These are phyloP conservation scores for Eilema caniola DNA, from an alignment of 2,888 invertebrate genomes.

Conservation along the genomic window DNA sequence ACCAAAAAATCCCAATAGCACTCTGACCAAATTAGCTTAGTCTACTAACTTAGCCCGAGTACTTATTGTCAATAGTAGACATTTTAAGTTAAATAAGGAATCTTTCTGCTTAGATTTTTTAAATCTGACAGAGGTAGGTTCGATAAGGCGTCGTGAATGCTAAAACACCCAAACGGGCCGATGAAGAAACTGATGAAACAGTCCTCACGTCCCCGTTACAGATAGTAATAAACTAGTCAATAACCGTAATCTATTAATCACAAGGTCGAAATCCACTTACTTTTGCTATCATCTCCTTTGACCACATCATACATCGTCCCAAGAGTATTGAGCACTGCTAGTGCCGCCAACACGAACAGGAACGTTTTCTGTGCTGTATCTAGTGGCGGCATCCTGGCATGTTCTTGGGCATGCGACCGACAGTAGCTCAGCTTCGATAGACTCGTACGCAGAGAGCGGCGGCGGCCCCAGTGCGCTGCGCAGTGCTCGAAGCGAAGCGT, in stretches of 20 bases:
- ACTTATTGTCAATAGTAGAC: too few relatives aligned
- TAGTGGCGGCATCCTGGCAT: conserved; percentile 43
- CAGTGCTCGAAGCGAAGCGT: conserved; percentile 67
- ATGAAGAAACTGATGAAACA: neutral
- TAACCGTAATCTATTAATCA: neutral
- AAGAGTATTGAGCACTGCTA: conserved; percentile 56
- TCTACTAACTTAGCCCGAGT: too few relatives aligned
- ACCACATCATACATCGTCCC: conserved; percentile 65
- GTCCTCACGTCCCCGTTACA: neutral
- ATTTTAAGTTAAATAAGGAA: too few relatives aligned
- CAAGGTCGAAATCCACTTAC: conserved; percentile 46
- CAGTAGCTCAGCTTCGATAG: conserved; percentile 61
- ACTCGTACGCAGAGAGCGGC: conserved; percentile 49
- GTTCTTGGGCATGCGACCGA: conserved; percentile 56
- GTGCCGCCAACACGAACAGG: conserved; percentile 42
- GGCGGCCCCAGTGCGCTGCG: conserved; percentile 56
- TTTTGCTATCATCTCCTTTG: conserved; percentile 53
- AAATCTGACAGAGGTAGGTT: too few relatives aligned
- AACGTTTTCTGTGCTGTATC: conserved; percentile 56
- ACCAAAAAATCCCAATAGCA: too few relatives aligned
- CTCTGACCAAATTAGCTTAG: too few relatives aligned
- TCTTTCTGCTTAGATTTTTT: too few relatives aligned
- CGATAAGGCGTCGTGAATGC: too few relatives aligned
- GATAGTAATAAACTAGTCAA: too few relatives aligned
- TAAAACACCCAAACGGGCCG: too few relatives aligned